Conservation (phyloP, 2,113 vertebrate species). For the Cyphomyrus plagiostoma region DNA sequence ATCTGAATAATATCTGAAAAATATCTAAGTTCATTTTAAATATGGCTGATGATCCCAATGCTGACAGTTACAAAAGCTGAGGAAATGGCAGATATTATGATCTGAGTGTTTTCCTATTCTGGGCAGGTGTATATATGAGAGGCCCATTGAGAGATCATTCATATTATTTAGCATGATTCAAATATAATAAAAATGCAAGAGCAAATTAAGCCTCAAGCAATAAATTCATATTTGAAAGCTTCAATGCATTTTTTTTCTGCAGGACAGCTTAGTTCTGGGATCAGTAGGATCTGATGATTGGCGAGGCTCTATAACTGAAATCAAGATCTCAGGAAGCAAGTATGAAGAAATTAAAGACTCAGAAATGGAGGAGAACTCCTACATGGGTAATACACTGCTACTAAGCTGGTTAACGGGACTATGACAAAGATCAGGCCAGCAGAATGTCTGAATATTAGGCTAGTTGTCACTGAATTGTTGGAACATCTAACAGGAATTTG, state of each 20-base stretch:
- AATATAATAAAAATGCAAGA: background rate
- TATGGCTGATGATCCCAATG: background rate
- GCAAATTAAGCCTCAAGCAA: background rate
- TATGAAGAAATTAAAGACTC: constrained; percentile 33
- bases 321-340: accelerated
- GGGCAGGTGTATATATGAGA: background rate
- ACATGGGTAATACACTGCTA: constrained; percentile 52
- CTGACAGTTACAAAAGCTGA: background rate
- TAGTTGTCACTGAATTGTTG: background rate
- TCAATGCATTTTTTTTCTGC: constrained; percentile 4
- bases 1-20: background rate
- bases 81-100: background rate
- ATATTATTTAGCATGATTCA: background rate
- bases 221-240: background rate
- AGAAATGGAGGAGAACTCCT: constrained; percentile 43
- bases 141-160: background rate
- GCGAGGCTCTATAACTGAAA: constrained; percentile 43
- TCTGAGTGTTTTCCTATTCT: background rate
- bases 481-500: background rate
- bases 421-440: background rate
- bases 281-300: constrained; percentile 53
- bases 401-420: background rate
- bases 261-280: constrained; percentile 54
- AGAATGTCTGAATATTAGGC: background rate
- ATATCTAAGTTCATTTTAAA: background rate